Base-by-base conservation (phyloP, 2,888 invertebrate genomes). In the Cerastis rubricosa region DNA sequence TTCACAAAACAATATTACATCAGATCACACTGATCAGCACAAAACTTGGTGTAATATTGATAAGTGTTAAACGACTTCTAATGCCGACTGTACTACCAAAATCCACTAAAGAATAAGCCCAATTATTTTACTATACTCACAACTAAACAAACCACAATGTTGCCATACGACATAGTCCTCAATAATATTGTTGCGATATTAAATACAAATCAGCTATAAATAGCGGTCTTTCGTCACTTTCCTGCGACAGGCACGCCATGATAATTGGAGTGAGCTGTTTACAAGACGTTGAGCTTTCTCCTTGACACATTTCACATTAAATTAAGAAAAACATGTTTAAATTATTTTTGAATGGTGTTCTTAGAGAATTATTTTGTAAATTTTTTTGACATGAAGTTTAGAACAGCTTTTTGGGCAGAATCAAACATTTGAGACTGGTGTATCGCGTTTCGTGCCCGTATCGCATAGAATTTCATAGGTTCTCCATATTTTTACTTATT, bases 251-350 rank as follows among this genome's bases (percentile, higher is more conserved):
- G 76, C 87, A 85, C 81, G 87, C 76, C 67, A 81, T 81, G 64
- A 79, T 88, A 87, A 88, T 88, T 88, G 80, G 73, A 83, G 79
- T 80, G 84, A 84, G 81, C 68, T 51, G 80, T 76, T 87, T 76
- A 79, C 79, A 80, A 79, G 71, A 83, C 80, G 74, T 54, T 76
- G 74, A 68, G 83, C 67, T 81, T 83, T 69, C 76, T 71, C 64
- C 79, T 79, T 86, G 87, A 86, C 85, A 83, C 63, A 81, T 81
- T 88, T 86, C 73, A 81, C 61, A 66, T 77, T 43, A 71, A 25
- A 59, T 85, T 67, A 64, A 71, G 64, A 71, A 61, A 75, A 54
- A 65, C 29, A 51, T 43, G n/a, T 40, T 29, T 49, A 47, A 66
- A 71, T 71, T 45, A 71, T 74, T 81, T 49, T 45, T 40, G 47